A percentile compares a stretch with the other conserved stretches of the same genome.
phyloP scores from a whole-genome alignment of 2,888 invertebrate genomes.

The Ochlodes sylvanus region DNA sequence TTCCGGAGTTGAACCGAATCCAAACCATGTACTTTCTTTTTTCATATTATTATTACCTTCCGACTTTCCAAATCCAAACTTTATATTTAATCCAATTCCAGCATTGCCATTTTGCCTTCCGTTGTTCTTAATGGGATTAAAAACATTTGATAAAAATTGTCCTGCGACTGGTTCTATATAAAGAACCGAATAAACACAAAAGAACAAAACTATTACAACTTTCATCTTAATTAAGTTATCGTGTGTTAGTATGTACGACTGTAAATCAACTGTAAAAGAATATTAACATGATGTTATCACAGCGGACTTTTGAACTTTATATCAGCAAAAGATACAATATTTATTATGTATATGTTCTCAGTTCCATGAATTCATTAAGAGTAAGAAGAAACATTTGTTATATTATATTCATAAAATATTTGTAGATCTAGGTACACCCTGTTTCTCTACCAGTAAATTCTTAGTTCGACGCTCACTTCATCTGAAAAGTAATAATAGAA shows the following conservation, averaged over 20 bases:
- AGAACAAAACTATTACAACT: constrained; percentile 48
- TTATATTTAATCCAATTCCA: constrained; percentile 5
- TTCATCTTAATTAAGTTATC: constrained; percentile 52
- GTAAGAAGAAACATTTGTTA: not conserved
- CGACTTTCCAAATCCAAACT: constrained; percentile 37
- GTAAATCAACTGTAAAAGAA: constrained; percentile 26
- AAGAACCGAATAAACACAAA: constrained; percentile 48
- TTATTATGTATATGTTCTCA: not conserved
- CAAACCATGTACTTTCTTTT: constrained; percentile 1
- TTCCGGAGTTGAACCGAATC: not conserved
- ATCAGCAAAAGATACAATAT: constrained; percentile 12
- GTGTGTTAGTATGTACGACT: constrained; percentile 34
- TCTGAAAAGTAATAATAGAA: constrained; percentile 15
- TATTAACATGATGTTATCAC: constrained; percentile 19
- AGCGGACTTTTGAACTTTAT: constrained; percentile 22
- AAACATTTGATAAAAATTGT: constrained; percentile 47
- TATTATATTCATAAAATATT: constrained; percentile 2
- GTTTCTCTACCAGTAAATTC: not conserved
- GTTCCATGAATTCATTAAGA: constrained; percentile 14
- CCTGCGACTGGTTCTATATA: constrained; percentile 47
- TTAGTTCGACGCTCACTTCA: not conserved
- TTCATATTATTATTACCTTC: constrained; percentile 34
- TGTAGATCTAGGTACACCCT: not conserved
- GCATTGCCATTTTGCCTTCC: not conserved
- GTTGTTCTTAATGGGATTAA: constrained; percentile 45